Conservation (phyloP, 1,140 invertebrate species). For the Lepidurus apus region DNA sequence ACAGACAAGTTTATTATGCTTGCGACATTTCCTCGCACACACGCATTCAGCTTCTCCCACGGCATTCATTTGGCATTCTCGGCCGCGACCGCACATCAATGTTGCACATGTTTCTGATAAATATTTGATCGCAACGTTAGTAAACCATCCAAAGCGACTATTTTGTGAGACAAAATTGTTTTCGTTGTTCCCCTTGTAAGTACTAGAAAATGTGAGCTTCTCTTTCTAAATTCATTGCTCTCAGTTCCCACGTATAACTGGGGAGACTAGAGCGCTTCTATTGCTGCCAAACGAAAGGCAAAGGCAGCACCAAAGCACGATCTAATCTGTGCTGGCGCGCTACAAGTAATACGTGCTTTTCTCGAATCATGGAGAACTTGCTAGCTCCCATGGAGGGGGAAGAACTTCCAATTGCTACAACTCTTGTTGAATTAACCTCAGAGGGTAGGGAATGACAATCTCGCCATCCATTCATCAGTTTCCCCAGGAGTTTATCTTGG, state of each 20-base stretch:
- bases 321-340: background rate
- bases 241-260: too few species aligned
- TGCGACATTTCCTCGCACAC: constrained; percentile 55
- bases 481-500: background rate
- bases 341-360: constrained; percentile 8
- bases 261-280: too few species aligned
- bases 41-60: constrained; percentile 53
- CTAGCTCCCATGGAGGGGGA: background rate
- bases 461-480: background rate
- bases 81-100: constrained; percentile 61
- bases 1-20: constrained; percentile 58
- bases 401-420: background rate
- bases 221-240: too few species aligned
- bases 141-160: background rate
- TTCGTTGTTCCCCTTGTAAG: too few species aligned
- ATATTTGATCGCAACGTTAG: background rate
- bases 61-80: constrained; percentile 56
- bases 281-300: too few species aligned
- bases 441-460: background rate
- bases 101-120: constrained; percentile 55
- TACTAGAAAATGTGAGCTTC: too few species aligned
- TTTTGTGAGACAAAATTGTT: background rate
- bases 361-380: background rate
- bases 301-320: background rate
- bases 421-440: background rate